phyloP scores from a whole-genome alignment of 2,888 invertebrate genomes.

The Limnephilus rhombicus region DNA sequence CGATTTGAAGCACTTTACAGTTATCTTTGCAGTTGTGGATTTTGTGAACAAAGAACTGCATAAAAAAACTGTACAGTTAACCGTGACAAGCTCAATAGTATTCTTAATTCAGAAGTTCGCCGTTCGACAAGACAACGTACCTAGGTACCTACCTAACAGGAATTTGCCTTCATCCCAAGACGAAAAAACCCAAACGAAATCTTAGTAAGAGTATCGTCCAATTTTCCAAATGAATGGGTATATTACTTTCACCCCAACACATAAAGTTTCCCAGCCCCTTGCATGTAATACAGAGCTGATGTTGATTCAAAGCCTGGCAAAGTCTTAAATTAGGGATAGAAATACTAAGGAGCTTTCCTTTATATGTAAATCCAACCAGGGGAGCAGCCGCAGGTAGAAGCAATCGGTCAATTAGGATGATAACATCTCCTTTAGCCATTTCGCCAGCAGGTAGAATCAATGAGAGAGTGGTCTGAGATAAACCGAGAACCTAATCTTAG shows the following conservation, averaged over 20 bases:
- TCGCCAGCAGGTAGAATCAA: conserved; percentile 27
- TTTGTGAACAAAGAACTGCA: too few species aligned
- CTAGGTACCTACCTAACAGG: background rate
- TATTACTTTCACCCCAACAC: conserved; percentile 47
- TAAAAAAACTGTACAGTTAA: background rate
- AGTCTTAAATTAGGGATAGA: conserved; percentile 65
- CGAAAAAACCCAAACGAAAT: conserved; percentile 39
- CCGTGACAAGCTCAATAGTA: background rate
- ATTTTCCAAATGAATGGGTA: conserved; percentile 51
- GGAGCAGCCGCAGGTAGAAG: conserved; percentile 51
- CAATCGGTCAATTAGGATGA: conserved; percentile 64
- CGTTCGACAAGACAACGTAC: background rate
- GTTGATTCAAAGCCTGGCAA: conserved; percentile 60
- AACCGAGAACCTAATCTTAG: background rate
- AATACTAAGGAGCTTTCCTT: conserved; percentile 58
- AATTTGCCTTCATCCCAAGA: background rate
- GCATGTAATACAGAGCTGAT: conserved; percentile 29
- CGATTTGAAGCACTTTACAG: too few species aligned
- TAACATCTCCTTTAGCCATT: conserved; percentile 62
- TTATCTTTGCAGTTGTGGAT: too few species aligned
- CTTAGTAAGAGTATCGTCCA: conserved; percentile 41
- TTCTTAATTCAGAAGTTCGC: background rate
- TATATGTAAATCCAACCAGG: conserved; percentile 59
- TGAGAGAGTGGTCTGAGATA: conserved; percentile 18
- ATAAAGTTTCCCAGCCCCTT: conserved; percentile 49